phyloP scores from a whole-genome alignment of 1,140 invertebrate genomes.

The Drosophila yakuba region DNA sequence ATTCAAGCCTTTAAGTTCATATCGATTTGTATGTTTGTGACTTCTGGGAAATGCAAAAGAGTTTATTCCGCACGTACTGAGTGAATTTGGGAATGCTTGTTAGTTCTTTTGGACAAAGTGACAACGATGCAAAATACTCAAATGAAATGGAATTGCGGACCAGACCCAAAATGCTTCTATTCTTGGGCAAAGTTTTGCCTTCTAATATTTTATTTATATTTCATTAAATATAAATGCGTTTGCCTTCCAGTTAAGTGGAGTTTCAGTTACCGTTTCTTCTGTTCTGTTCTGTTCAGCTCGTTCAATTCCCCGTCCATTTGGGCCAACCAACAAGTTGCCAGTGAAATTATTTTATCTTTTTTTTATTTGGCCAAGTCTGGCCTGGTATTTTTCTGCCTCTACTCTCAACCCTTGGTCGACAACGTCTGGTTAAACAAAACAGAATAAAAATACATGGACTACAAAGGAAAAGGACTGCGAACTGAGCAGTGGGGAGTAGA shows the following conservation, averaged over 20 bases:
- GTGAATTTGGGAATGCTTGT: conserved; percentile 1
- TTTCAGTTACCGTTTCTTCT: not conserved
- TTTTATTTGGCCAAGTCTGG: conserved; percentile 23
- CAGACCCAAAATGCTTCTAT: conserved; percentile 17
- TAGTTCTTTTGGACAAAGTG: conserved; percentile 23
- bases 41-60: not conserved
- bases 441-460: conserved; percentile 26
- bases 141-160: conserved; percentile 2
- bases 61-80: conserved; percentile 5
- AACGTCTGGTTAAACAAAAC: conserved; percentile 37
- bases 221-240: conserved; percentile 75
- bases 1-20: not conserved
- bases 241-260: conserved; percentile 47
- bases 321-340: conserved; percentile 39
- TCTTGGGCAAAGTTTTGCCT: conserved; percentile 38
- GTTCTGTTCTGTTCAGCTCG: not conserved
- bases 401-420: conserved; percentile 21
- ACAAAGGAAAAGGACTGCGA: conserved; percentile 42
- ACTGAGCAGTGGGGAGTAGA: conserved; percentile 17
- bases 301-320: conserved; percentile 1
- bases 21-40: not conserved
- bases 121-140: conserved; percentile 25
- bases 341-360: conserved; percentile 16
- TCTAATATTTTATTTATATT: conserved; percentile 69
- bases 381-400: conserved; percentile 1